Percentiles rank a stretch among this genome's conserved stretches.
These are phyloP conservation scores for Bergia puertoricense DNA, from an alignment of 92 coral and sea anemone genomes.

Conservation along the genomic window DNA sequence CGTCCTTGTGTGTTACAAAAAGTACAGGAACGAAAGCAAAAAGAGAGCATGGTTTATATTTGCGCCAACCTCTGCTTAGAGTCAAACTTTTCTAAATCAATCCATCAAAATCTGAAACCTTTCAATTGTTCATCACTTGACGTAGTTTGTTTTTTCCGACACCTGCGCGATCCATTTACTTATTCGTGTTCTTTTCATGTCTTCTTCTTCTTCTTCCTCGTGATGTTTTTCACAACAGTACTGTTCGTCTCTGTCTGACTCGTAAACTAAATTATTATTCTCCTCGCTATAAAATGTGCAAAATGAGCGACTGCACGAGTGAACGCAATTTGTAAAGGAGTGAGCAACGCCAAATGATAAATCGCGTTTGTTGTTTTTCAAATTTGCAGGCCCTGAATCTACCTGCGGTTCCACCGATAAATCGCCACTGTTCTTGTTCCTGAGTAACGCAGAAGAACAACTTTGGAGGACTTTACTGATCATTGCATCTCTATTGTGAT, in stretches of 20 bases:
- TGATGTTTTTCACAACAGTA: neutral
- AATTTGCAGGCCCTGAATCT: neutral
- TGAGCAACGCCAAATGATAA: neutral
- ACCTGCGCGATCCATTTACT: conserved; percentile 43
- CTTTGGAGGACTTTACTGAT: neutral
- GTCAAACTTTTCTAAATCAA: too few species aligned
- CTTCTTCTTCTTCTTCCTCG: conserved; percentile 15
- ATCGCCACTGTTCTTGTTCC: neutral
- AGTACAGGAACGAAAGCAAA: too few species aligned
- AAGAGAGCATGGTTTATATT: too few species aligned
- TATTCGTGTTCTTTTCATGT: conserved; percentile 19
- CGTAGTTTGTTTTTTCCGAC: conserved; percentile 11
- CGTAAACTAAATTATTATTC: neutral
- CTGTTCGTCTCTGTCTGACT: neutral
- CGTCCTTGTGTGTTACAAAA: too few species aligned
- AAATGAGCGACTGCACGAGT: neutral
- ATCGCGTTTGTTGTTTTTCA: neutral
- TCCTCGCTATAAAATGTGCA: neutral
- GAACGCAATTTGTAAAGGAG: neutral
- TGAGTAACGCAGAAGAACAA: neutral
- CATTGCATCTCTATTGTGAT: neutral
- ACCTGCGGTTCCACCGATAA: neutral
- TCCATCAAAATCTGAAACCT: too few species aligned
- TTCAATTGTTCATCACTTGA: neutral
- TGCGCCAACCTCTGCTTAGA: too few species aligned